Evolutionary conservation across 1,140 invertebrate genomes (phyloP), one percentile per base, ranked within the genome.

Genomic region (Drosophila nebulosa): DNA sequence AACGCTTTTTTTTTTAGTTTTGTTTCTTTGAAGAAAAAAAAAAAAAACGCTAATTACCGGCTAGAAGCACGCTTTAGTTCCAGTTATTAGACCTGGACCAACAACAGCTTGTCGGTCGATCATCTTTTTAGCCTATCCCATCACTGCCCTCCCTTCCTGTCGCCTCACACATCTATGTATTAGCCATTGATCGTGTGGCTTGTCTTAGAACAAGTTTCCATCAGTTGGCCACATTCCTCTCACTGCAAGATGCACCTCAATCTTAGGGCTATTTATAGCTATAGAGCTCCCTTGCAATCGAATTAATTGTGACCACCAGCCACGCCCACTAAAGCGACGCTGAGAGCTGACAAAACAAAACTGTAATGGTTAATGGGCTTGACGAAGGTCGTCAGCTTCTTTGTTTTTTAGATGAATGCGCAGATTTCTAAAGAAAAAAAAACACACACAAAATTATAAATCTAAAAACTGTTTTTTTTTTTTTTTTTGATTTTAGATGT

Each of bases 371-470:
- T 46, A 39, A 39, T 65, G 63, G 63, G 53, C 53, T 61, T 75
- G 73, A 74, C 73, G 73, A 75, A 75, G 73, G 73, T 73, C 61
- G 70, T 76, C 30, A 58, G 56, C 71, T 72, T 77, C 59, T 69
- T 71, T 64, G 52, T 63, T 72, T 46, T 46, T 86, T 61, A 88
- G 81, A 86, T 85, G 81, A 85, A 86, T 81, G 83, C 81, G 81
- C 81, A 81, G 83, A 86, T 86, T 86, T 86, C 81, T 66, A 78
- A 73, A 88, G 83, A 86, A 86, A 79, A 64, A 80, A 69, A 76
- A 32, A 59, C 5, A 50, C 39, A 46, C 62, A 77, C 39, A 62
- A 68, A 64, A 12, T 60, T 59, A 57, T 70, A 66, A 30, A 66
- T 77, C 52, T 71, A 78, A 78, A 71, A 77, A 64, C 39, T 46